These are phyloP conservation scores for Periphyllus acericola DNA, from an alignment of 2,888 invertebrate genomes.

Conservation along the genomic window DNA sequence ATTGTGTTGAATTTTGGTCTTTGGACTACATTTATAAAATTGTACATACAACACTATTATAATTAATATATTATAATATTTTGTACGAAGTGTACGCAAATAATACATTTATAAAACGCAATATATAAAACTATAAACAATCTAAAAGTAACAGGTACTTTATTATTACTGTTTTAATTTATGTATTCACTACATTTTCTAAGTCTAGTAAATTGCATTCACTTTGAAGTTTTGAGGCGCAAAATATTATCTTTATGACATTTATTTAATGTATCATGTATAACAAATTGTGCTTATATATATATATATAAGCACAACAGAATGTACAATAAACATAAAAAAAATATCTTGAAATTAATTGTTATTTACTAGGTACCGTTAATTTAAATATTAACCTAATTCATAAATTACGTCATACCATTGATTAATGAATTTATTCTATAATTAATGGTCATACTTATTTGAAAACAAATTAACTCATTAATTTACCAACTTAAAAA, in stretches of 20 bases:
- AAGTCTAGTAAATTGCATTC: background rate
- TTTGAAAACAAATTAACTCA: background rate
- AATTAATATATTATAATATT: background rate
- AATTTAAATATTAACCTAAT: background rate
- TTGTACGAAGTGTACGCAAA: background rate
- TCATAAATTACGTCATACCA: background rate
- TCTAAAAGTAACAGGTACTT: background rate
- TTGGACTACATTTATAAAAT: background rate
- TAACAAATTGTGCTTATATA: no score
- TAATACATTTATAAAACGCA: background rate
- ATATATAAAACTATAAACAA: background rate
- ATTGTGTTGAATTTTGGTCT: conserved; percentile 2
- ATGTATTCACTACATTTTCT: background rate
- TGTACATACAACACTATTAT: background rate
- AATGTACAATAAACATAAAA: no score
- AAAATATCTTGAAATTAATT: no score
- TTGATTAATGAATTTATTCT: no score
- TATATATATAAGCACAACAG: no score
- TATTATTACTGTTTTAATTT: background rate
- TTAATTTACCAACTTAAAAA: background rate
- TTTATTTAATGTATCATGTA: no score
- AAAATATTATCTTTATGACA: background rate
- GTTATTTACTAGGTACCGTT: background rate
- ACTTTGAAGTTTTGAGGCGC: background rate
- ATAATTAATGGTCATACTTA: no score